Evolutionary conservation across 2,113 vertebrate species (phyloP).

Genomic region (Rallus limicola): DNA sequence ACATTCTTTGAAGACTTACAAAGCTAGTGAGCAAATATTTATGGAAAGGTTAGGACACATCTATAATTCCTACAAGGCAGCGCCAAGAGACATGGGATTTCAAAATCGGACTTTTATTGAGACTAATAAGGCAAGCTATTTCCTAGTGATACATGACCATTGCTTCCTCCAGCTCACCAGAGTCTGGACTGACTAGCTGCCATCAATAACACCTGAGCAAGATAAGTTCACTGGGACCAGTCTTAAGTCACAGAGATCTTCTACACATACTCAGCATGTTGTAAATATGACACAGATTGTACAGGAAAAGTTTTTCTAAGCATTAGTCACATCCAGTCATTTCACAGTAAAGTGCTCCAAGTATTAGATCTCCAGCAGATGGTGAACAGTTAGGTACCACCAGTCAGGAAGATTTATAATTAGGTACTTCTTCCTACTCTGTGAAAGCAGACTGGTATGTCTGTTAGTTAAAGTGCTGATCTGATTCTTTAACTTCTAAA

Average conservation of each 20-base stretch:
- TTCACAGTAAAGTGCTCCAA: background rate
- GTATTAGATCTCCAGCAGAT: background rate
- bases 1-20: slow-evolving; percentile 45
- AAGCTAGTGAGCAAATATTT: slow-evolving; percentile 47
- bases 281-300: background rate
- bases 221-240: background rate
- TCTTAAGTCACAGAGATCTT: background rate
- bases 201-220: background rate
- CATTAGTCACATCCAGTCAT: background rate
- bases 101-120: background rate
- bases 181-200: background rate
- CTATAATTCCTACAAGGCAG: background rate
- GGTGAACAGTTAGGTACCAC: background rate
- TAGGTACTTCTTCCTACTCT: background rate
- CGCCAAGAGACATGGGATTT: background rate
- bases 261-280: background rate
- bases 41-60: background rate
- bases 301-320: background rate
- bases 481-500: background rate
- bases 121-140: background rate
- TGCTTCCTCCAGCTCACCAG: background rate
- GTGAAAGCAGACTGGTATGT: background rate
- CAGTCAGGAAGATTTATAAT: background rate
- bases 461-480: background rate
- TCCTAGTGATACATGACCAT: background rate